Conservation (phyloP, 2,888 invertebrate species). For the Torymus aiolomorphi region DNA sequence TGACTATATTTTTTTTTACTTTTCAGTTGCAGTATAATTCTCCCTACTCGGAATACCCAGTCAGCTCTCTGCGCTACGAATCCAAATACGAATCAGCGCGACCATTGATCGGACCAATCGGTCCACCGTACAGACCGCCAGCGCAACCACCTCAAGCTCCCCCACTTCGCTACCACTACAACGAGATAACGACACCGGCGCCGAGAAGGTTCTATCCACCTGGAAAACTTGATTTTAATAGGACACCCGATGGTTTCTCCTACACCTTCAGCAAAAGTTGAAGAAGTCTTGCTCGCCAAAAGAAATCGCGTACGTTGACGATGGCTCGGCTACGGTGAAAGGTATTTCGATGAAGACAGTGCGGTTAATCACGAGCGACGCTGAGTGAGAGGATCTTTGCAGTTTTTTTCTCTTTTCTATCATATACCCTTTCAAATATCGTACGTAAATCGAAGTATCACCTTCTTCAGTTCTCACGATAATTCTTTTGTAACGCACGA, state of each 20-base stretch:
- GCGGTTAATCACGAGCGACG: not conserved
- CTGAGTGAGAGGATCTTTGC: conserved; percentile 25
- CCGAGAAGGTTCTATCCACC: conserved; percentile 89
- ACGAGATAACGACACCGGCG: conserved; percentile 81
- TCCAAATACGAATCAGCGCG: conserved; percentile 25
- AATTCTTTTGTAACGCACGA: no score
- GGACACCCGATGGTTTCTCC: conserved; percentile 92
- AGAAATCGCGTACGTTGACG: no score
- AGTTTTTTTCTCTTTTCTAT: not conserved
- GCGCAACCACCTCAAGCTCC: conserved; percentile 69
- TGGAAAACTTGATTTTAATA: conserved; percentile 89
- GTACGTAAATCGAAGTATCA: no score
- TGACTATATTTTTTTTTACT: no score
- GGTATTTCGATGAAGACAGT: not conserved
- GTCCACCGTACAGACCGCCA: conserved; percentile 55
- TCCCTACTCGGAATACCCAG: conserved; percentile 43
- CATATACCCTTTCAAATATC: no score
- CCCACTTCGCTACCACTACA: conserved; percentile 77
- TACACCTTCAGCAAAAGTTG: conserved; percentile 87
- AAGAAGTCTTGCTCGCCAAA: conserved; percentile 40
- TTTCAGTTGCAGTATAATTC: conserved; percentile 40
- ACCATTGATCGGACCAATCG: conserved; percentile 61
- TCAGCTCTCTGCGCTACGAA: conserved; percentile 34
- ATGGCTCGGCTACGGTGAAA: conserved; percentile 1
- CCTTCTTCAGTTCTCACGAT: no score